Evolutionary conservation across 2,797 vertebrate genomes (phyloP).

Genomic region (Leptodactylus fallax): DNA sequence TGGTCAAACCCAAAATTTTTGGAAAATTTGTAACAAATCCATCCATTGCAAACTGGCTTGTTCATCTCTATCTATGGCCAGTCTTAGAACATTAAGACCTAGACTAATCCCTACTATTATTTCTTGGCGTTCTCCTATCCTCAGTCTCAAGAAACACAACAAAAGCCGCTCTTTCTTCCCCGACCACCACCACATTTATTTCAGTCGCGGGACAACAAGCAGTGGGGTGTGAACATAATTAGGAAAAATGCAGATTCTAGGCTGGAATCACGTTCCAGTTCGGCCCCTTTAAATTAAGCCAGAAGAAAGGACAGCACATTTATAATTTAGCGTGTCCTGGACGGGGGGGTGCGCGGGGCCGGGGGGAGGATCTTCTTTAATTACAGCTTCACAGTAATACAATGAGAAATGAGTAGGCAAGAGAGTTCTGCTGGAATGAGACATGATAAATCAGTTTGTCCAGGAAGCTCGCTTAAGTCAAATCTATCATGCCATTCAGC

Average conservation of each 20-base stretch:
- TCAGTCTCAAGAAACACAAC: not conserved
- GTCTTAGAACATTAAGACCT: not conserved
- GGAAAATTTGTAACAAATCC: too few species aligned
- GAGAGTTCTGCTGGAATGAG: constrained; percentile 71
- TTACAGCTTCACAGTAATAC: constrained; percentile 77
- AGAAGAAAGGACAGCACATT: constrained; percentile 68
- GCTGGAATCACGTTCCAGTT: constrained; percentile 58
- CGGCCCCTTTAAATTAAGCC: constrained; percentile 67
- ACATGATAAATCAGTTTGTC: constrained; percentile 75
- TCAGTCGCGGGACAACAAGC: constrained; percentile 65
- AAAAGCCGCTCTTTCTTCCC: constrained; percentile 3
- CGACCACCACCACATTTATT: constrained; percentile 28
- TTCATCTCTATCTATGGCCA: not conserved
- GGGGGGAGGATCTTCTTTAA: constrained; percentile 78
- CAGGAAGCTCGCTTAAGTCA: constrained; percentile 71
- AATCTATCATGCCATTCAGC: constrained; percentile 75
- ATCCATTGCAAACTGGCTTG: too few species aligned
- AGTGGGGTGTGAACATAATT: constrained; percentile 66
- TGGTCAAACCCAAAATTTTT: too few species aligned
- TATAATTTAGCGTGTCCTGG: constrained; percentile 75
- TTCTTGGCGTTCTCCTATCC: not conserved
- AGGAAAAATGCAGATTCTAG: constrained; percentile 48
- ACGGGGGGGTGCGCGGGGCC: constrained; percentile 67
- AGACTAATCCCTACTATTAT: not conserved
- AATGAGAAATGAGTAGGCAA: constrained; percentile 76